phyloP scores from a whole-genome alignment of 2,888 invertebrate species.

The Agriotes lineatus region DNA sequence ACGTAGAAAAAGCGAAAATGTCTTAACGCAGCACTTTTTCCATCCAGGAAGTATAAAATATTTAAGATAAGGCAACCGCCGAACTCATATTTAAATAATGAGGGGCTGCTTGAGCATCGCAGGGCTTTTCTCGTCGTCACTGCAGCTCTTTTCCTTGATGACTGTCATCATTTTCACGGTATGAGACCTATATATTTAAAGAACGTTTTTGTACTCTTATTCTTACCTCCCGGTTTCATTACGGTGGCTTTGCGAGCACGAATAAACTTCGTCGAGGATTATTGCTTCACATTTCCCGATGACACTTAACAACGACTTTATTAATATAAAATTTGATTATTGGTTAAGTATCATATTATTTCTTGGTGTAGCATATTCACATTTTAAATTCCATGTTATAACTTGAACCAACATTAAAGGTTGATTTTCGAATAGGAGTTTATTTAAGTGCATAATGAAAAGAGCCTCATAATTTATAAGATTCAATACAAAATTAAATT shows the following conservation, averaged over 20 bases:
- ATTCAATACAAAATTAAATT: too few relatives aligned
- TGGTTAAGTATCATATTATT: too few relatives aligned
- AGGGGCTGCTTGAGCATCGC: conserved; percentile 17
- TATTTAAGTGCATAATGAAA: too few relatives aligned
- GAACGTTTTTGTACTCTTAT: conserved; percentile 5
- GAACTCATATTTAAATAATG: conserved; percentile 35
- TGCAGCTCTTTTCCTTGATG: conserved; percentile 15
- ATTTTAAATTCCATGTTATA: too few relatives aligned
- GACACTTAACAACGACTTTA: too few relatives aligned
- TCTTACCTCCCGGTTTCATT: not conserved
- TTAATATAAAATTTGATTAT: too few relatives aligned
- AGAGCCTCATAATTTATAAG: too few relatives aligned
- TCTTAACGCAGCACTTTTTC: conserved; percentile 23
- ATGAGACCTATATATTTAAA: conserved; percentile 1
- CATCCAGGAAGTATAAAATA: conserved; percentile 34
- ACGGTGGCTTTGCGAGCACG: not conserved
- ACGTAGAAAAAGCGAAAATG: conserved; percentile 17
- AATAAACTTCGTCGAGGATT: too few relatives aligned
- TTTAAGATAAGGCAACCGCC: conserved; percentile 32
- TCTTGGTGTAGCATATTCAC: too few relatives aligned
- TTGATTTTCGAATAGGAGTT: too few relatives aligned
- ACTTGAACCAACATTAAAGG: too few relatives aligned
- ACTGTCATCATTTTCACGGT: conserved; percentile 4
- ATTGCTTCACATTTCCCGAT: too few relatives aligned
- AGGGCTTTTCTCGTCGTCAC: conserved; percentile 20